Evolutionary conservation across 2,113 vertebrate species (phyloP).

Genomic region (Leucopsar rothschildi): DNA sequence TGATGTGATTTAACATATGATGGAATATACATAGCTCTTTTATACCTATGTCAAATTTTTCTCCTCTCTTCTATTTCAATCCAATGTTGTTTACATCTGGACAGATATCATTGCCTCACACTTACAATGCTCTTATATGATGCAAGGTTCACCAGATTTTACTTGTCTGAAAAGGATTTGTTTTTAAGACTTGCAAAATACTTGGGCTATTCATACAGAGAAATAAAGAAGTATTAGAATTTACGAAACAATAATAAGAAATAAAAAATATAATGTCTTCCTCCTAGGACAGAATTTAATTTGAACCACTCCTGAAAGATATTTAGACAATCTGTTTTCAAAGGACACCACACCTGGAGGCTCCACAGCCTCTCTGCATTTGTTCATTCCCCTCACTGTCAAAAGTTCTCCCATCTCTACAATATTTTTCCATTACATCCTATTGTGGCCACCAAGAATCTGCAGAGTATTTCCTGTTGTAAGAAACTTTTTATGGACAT

Average conservation of each 20-base stretch:
- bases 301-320: background rate
- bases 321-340: background rate
- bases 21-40: background rate
- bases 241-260: background rate
- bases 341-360: accelerated
- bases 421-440: background rate
- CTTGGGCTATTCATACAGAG: background rate
- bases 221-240: background rate
- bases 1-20: background rate
- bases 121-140: background rate
- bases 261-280: too few species aligned
- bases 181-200: background rate
- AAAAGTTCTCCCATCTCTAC: background rate
- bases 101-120: background rate
- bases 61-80: background rate
- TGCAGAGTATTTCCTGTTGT: background rate
- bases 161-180: background rate
- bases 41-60: background rate
- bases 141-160: background rate
- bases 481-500: background rate
- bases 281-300: background rate
- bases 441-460: background rate
- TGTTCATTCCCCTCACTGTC: background rate
- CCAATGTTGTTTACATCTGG: background rate
- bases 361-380: background rate